Evolutionary conservation across 2,888 invertebrate genomes (phyloP), one percentile per base, ranked within the genome.

Genomic region (Sympetrum striolatum): DNA sequence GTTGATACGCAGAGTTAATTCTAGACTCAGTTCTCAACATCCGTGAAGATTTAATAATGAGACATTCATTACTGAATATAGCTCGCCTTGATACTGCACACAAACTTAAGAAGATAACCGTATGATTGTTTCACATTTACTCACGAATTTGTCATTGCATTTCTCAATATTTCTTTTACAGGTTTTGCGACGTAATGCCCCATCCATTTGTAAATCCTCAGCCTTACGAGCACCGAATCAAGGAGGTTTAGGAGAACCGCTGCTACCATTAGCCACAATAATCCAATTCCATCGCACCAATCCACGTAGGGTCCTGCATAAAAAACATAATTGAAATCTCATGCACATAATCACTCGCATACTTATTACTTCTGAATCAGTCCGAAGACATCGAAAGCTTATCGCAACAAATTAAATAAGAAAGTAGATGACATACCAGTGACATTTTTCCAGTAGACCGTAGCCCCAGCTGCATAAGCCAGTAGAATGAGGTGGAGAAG

Each of bases 261-360:
- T 31, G 94, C 93, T 0, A 96, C 93, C 0, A 97, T 92, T 0
- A 97, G 94, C 48, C 97, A 94, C 0, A 97, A 94, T 93, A 97
- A 96, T 79, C 97, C 97, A 92, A 96, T 96, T 0, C 97, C 97
- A 90, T 95, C 93, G 92, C 97, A 97, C 92, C 93, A 94, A 58
- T 92, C 92, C 81, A 92, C 91, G 8, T 90, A 79, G 37, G 90
- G 81, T 6, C 90, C 86, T 60, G 82, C 18, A 73, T 90, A 5
- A 81, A 48, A 80, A 14, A 73, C 5, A 1, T 18, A 18, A 18
- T 53, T 53, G 5, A 18, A 53, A 53, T 53, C 15, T 18, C 8
- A 53, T 18, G 15, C 15, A 53, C 15, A 48, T 8, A 14, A 15
- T 48, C 12, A 18, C 15, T 15, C 1, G 53, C 2, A 53, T 53